Base-by-base conservation (phyloP, 1,140 invertebrate genomes). In the Drosophila carrolli region DNA sequence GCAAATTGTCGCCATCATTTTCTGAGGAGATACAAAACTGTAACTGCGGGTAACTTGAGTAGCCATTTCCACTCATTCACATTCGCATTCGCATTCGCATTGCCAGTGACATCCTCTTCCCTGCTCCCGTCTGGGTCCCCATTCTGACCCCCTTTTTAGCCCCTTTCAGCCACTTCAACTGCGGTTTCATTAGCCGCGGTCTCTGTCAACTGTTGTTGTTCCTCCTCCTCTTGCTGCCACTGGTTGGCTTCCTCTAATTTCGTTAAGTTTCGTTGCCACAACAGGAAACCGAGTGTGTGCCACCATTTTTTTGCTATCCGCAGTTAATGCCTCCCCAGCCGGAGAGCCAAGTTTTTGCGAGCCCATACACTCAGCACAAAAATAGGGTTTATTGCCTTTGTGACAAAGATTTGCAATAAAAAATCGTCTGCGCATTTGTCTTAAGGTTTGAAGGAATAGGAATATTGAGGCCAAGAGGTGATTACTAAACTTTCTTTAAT, bases 121-220 rank as follows among this genome's bases (percentile, higher is more conserved):
- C 11, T 27, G 23, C 9, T 13, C 5, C 46, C 29, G 38, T 63
- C 43, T 19, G 23, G 35, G 40, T 51, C 44, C 13, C 14, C 46
- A 44, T 29, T 37, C 43, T n/a, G 9, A 5, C 16, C 41, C 56
- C 41, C 40, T 50, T 46, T 23, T 58, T 10, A 32, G 11, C 43
- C 63, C 50, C 53, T 71, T 47, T 67, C 35, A 58, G 38, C 41
- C 63, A 65, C 58, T 83, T 72, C 84, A 89, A 88, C 84, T 88
- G 83, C 76, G 83, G 83, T 88, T 88, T 88, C 83, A 88, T 88
- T 89, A 88, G 83, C 76, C 80, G 72, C 80, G 84, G 75, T 88
- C 84, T 86, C 50, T 61, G 74, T 78, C 75, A 77, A 77, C 62
- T 77, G 71, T 79, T 83, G 75, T 79, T 83, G 63, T 74, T 81